Percentiles rank a stretch among this genome's conserved stretches.
Conservation (phyloP, 37 sponge, comb jelly and placozoan species). For the Hexactinellida sp. region DNA sequence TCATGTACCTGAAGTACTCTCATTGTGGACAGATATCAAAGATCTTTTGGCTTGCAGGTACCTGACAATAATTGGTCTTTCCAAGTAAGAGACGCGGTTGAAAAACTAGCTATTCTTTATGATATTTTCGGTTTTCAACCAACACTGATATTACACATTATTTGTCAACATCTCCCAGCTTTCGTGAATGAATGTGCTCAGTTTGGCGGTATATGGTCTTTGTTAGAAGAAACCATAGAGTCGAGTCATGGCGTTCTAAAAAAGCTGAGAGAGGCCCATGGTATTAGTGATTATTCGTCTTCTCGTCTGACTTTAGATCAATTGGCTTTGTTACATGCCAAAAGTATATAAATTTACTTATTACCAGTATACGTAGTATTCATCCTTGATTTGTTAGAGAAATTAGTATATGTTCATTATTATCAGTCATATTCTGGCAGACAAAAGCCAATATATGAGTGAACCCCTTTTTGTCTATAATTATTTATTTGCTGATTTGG, state of each 20-base stretch:
- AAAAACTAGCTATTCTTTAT: slow-evolving; percentile 8
- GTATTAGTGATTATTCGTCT: not conserved
- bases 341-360: not conserved
- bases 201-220: slow-evolving; percentile 16
- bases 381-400: not conserved
- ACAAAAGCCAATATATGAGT: not conserved
- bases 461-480: not conserved
- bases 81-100: not conserved
- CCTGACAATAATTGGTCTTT: not conserved
- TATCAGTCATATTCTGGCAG: not conserved
- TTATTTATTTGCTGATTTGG: not conserved
- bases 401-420: not conserved
- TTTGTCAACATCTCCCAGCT: not conserved
- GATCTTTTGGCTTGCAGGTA: not conserved
- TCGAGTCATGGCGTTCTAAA: slow-evolving; percentile 9
- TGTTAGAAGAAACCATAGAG: slow-evolving; percentile 4
- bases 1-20: slow-evolving; percentile 13
- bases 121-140: slow-evolving; percentile 2
- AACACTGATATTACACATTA: not conserved
- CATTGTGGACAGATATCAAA: slow-evolving; percentile 12
- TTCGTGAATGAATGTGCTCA: not conserved
- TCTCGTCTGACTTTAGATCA: not conserved
- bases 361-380: not conserved
- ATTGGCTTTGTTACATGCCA: not conserved
- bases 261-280: slow-evolving; percentile 3